Base-by-base conservation (phyloP, 1,140 invertebrate genomes). In the Galleria mellonella region DNA sequence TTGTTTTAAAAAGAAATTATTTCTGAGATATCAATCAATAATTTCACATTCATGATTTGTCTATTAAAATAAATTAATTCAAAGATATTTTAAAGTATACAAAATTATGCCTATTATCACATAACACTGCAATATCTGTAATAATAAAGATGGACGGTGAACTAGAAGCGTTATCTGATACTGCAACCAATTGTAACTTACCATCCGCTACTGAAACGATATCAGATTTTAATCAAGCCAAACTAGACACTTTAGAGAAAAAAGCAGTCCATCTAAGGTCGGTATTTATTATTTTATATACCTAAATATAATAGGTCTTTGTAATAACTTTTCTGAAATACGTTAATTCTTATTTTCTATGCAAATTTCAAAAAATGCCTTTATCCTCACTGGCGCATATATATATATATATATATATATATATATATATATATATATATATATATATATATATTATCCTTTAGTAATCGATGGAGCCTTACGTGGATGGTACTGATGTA, bases 251-350 rank as follows among this genome's bases (percentile, higher is more conserved):
- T n/a, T 60, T 84, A 47, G 81, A 81, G 42, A 84, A 84, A 59
- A 84, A 84, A 52, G 78, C 81, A 40, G 72, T 81, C 38, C 81
- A 84, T 49, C 48, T 84, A 54, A 79, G 81, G 81, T 84, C 38
- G 32, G 1, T 47, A 17, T 23, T 23, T 23, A 6, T 6, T 23
- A 23, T 23, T 3, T 6, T n/a, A 2, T 23, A 6, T 23, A 23
- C 2, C 17, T 23, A 23, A 3, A 3, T 23, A 23, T 2, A 23
- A 3, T 23, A 6, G 2, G 17, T 23, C 6, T 23, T 23, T n/a
- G n/a, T n/a, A n/a, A n/a, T n/a, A n/a, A n/a, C n/a, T n/a, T n/a
- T n/a, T n/a, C n/a, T n/a, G n/a, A n/a, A 23, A 23, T 23, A 23
- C 17, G 17, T 23, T 23, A 23, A 3, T 23, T 23, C n/a, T n/a